These are phyloP conservation scores for Pimephales promelas DNA, from an alignment of 2,113 vertebrate genomes.

Conservation along the genomic window DNA sequence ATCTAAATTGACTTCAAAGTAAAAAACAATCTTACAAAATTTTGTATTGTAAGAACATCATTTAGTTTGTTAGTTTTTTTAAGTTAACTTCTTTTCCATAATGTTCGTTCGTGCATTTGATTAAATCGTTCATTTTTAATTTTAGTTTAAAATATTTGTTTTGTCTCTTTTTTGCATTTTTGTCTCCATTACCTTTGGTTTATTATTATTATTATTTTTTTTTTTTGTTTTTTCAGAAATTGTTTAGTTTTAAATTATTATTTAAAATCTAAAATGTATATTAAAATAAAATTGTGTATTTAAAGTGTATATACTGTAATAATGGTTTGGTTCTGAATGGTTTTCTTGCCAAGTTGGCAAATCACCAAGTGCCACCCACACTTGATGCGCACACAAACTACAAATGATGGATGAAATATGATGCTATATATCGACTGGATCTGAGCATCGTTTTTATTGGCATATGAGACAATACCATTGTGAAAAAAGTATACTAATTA, in stretches of 20 bases:
- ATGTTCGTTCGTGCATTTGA: conserved; percentile 4
- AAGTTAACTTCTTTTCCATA: neutral
- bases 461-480: neutral
- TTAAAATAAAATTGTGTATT: neutral
- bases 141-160: neutral
- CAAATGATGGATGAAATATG: neutral
- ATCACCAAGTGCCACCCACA: neutral
- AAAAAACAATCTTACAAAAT: neutral
- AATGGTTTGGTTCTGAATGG: neutral
- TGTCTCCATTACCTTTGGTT: neutral
- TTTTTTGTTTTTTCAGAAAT: neutral
- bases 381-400: neutral
- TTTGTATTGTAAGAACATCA: neutral
- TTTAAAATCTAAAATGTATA: neutral
- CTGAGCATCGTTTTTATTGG: neutral
- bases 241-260: neutral
- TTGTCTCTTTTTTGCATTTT: neutral
- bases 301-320: neutral
- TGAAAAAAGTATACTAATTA: neutral
- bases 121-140: neutral
- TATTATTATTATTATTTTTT: no score
- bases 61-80: neutral
- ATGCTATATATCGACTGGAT: neutral
- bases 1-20: neutral
- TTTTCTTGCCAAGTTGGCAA: neutral